Conservation (phyloP, 92 coral and sea anemone genomes). For the Scolanthus callimorphus region DNA sequence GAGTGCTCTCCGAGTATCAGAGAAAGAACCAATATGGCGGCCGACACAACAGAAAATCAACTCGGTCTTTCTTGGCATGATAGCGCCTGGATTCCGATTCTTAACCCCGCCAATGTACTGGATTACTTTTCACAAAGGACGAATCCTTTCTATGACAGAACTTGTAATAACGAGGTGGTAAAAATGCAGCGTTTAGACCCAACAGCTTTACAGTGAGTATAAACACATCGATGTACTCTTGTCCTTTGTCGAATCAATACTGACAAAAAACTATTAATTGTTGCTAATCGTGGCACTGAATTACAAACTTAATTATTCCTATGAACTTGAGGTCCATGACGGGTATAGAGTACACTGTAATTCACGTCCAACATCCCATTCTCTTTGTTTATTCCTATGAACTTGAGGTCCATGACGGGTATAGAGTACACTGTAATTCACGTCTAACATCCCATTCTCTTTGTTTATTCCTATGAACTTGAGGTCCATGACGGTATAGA, state of each 20-base stretch:
- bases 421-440: slow-evolving; percentile 85
- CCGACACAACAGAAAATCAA: slow-evolving; percentile 80
- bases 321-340: slow-evolving; percentile 86
- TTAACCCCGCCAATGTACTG: slow-evolving; percentile 83
- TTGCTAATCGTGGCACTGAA: too few species aligned
- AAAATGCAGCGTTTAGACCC: slow-evolving; percentile 96
- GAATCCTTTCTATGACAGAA: slow-evolving; percentile 94
- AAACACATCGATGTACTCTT: too few species aligned
- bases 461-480: too few species aligned
- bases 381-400: too few species aligned
- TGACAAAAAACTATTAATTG: too few species aligned
- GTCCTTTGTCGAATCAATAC: too few species aligned
- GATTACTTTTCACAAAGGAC: slow-evolving; percentile 99
- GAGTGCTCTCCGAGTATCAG: too few species aligned
- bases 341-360: slow-evolving; percentile 83
- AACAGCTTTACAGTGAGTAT: slow-evolving; percentile 84
- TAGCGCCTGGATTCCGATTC: slow-evolving; percentile 96
- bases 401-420: slow-evolving; percentile 88
- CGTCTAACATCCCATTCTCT: slow-evolving; percentile 91
- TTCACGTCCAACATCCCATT: slow-evolving; percentile 94
- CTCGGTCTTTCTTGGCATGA: slow-evolving; percentile 97
- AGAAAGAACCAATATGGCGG: slow-evolving; percentile 80
- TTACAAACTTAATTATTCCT: too few species aligned
- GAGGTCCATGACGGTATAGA: too few species aligned
- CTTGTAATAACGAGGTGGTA: slow-evolving; percentile 96